Evolutionary conservation across 2,888 invertebrate genomes (phyloP).

Genomic region (Lathronympha strigana): DNA sequence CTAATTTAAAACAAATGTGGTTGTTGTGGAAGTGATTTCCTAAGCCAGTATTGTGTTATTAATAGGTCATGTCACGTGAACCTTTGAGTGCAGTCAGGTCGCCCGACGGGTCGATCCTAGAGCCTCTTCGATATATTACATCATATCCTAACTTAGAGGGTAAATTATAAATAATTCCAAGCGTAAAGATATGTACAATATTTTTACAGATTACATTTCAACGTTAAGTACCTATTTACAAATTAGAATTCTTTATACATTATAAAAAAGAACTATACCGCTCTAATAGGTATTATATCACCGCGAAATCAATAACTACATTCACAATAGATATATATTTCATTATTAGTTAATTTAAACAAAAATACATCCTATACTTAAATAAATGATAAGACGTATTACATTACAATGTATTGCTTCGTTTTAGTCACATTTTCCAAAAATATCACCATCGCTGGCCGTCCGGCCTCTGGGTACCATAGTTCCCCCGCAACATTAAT

Average conservation of each 20-base stretch:
- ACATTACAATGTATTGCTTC: slow-evolving; percentile 91
- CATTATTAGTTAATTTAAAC: slow-evolving; percentile 69
- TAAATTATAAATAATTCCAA: slow-evolving; percentile 81
- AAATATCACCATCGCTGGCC: slow-evolving; percentile 85
- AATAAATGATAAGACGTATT: slow-evolving; percentile 85
- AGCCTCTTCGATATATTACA: slow-evolving; percentile 39
- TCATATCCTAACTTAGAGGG: slow-evolving; percentile 58
- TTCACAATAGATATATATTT: slow-evolving; percentile 80
- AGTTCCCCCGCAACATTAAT: slow-evolving; percentile 44
- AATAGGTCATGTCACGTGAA: neutral
- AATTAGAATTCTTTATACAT: slow-evolving; percentile 83
- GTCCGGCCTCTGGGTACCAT: slow-evolving; percentile 43
- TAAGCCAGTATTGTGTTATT: slow-evolving; percentile 9
- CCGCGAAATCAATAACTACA: slow-evolving; percentile 83
- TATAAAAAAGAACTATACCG: slow-evolving; percentile 81
- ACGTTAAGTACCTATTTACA: slow-evolving; percentile 84
- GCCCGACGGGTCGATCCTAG: slow-evolving; percentile 22
- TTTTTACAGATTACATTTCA: slow-evolving; percentile 79
- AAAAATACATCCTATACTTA: slow-evolving; percentile 79
- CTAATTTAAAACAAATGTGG: neutral
- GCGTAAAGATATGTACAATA: slow-evolving; percentile 84
- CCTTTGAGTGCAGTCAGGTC: slow-evolving; percentile 3
- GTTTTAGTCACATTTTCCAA: slow-evolving; percentile 88
- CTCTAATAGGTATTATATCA: slow-evolving; percentile 80
- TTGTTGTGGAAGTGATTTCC: no score